Evolutionary conservation across 2,888 invertebrate species (phyloP), one percentile per base, ranked within the genome.

Genomic region (Diogma glabrata): DNA sequence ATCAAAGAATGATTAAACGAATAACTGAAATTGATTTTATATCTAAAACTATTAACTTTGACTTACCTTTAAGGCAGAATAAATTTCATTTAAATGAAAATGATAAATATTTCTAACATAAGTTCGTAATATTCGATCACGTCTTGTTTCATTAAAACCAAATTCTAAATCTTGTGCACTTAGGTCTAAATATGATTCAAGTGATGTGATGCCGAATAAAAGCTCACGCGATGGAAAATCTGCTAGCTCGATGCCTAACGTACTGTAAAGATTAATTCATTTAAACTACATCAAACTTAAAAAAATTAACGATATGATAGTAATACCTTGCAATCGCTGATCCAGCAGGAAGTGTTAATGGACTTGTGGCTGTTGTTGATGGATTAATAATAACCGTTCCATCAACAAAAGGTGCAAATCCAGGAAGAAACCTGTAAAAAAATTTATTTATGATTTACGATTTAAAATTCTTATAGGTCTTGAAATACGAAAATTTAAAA

Each of bases 351-450:
- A 70, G 59, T 51, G 64, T 62, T 50, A 69, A 59, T 57, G 63
- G 62, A 54, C 62, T 62, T 52, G 65, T 56, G 49, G 60, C 56
- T 53, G 64, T 62, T 56, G 55, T 67, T 63, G 71, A 72, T 51
- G 82, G 79, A 63, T 78, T 78, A 49, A 82, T 78, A 58, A 89
- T 78, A 56, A 89, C 87, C 22, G 88, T 88, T 58, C 92, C 92
- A 69, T 94, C 94, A 59, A 92, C 82, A 66, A 93, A 92, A 3
- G 94, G 94, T n/a, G 92, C 94, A 66, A 93, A 94, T 19, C 89
- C 89, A 28, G 88, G 84, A 50, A 92, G 77, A 68, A 89, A 90
- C 60, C 82, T 73, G n/a, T n/a, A n/a, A n/a, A n/a, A n/a, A n/a
- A n/a, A n/a, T n/a, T n/a, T n/a, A n/a, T n/a, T n/a, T n/a, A n/a